Percentiles rank a stretch among this genome's conserved stretches.
Conservation (phyloP, 1,140 invertebrate genomes). For the Agrilus planipennis region DNA sequence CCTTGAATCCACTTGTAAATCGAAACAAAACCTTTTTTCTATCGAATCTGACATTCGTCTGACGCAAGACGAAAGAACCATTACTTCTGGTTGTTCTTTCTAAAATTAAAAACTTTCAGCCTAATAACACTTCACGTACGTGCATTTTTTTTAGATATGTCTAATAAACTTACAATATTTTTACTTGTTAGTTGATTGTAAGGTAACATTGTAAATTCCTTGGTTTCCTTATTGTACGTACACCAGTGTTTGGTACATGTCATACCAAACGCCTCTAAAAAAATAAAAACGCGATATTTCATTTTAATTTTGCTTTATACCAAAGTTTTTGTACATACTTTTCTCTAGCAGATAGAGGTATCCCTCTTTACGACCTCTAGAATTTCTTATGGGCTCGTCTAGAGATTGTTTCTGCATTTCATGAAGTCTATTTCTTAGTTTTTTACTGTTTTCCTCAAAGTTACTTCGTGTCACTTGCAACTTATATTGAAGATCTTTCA, state of each 20-base stretch:
- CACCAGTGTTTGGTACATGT: conserved; percentile 97
- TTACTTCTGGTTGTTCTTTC: conserved; percentile 42
- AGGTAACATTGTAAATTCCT: conserved; percentile 83
- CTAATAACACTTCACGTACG: too few relatives aligned
- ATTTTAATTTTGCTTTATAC: not conserved
- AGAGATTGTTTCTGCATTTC: conserved; percentile 29
- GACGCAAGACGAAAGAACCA: conserved; percentile 65
- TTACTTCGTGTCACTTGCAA: conserved; percentile 94
- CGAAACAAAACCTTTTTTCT: conserved; percentile 91
- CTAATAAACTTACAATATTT: conserved; percentile 57
- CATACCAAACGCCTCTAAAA: conserved; percentile 86
- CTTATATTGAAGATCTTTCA: conserved; percentile 79
- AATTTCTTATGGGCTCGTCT: conserved; percentile 31
- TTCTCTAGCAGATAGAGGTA: conserved; percentile 95
- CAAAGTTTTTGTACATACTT: conserved; percentile 53
- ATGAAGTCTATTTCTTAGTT: conserved; percentile 31
- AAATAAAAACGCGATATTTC: conserved; percentile 12
- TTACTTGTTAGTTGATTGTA: conserved; percentile 91
- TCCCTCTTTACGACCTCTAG: conserved; percentile 57
- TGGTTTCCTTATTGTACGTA: conserved; percentile 82
- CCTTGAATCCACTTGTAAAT: conserved; percentile 71
- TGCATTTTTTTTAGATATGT: too few relatives aligned
- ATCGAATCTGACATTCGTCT: conserved; percentile 79
- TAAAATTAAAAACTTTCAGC: conserved; percentile 18
- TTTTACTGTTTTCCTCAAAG: conserved; percentile 60